Evolutionary conservation across 2,888 invertebrate species (phyloP).

Genomic region (Nemapogon koenigi): DNA sequence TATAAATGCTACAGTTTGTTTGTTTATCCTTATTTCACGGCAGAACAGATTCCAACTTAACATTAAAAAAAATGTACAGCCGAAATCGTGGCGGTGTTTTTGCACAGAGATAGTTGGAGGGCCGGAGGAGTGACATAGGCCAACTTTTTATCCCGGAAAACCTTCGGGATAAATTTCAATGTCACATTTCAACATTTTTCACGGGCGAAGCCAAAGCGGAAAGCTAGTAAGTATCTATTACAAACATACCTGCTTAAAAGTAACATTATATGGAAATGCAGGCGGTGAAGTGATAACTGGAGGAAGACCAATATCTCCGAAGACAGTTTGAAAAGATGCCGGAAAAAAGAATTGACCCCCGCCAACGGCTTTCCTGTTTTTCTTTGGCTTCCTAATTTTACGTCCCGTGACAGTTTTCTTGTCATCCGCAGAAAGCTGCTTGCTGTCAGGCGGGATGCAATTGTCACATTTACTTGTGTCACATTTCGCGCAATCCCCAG

Average conservation of each 20-base stretch:
- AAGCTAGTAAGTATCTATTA: too few species aligned
- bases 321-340: slow-evolving; percentile 85
- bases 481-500: slow-evolving; percentile 38
- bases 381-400: slow-evolving; percentile 38
- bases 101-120: too few species aligned
- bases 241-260: slow-evolving; percentile 82
- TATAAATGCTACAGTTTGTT: too few species aligned
- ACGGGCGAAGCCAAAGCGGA: too few species aligned
- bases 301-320: slow-evolving; percentile 76
- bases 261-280: slow-evolving; percentile 88
- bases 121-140: too few species aligned
- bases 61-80: too few species aligned
- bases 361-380: slow-evolving; percentile 46
- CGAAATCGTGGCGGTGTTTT: too few species aligned
- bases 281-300: slow-evolving; percentile 29
- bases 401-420: slow-evolving; percentile 33
- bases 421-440: slow-evolving; percentile 35
- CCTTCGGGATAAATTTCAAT: too few species aligned
- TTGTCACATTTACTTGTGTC: slow-evolving; percentile 39
- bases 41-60: too few species aligned
- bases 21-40: too few species aligned
- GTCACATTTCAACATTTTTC: too few species aligned
- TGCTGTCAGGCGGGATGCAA: slow-evolving; percentile 29
- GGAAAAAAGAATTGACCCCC: slow-evolving; percentile 73
- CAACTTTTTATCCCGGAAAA: too few species aligned